These are phyloP conservation scores for Microcebus ravelobensis DNA, from an alignment of 2,113 vertebrate species.

Conservation along the genomic window DNA sequence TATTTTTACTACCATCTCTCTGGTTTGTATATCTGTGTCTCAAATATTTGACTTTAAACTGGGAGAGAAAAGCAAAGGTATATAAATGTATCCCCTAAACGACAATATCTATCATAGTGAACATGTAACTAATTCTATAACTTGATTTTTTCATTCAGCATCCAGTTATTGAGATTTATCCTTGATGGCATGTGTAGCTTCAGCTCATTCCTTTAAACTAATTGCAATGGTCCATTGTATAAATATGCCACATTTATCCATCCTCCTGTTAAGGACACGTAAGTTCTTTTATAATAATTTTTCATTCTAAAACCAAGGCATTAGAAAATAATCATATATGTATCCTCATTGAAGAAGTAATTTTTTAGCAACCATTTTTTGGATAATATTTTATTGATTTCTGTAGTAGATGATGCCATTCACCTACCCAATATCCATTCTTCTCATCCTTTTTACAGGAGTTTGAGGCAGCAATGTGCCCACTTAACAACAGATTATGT, in stretches of 20 bases:
- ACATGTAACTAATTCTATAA: background rate
- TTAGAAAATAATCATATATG: background rate
- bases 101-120: background rate
- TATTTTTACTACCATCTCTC: constrained; percentile 53
- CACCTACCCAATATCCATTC: background rate
- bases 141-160: background rate
- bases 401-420: background rate
- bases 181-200: background rate
- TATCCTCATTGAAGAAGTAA: background rate
- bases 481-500: background rate
- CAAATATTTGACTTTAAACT: background rate
- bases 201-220: background rate
- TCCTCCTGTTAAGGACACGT: background rate
- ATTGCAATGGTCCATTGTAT: background rate
- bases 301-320: background rate
- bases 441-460: background rate
- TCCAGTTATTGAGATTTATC: background rate
- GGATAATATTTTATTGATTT: background rate
- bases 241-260: background rate
- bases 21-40: background rate
- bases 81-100: background rate
- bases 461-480: background rate
- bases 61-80: background rate
- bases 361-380: background rate
- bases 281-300: background rate